These are phyloP conservation scores for Pycnonotus jocosus DNA, from an alignment of 2,113 vertebrate species.

Conservation along the genomic window DNA sequence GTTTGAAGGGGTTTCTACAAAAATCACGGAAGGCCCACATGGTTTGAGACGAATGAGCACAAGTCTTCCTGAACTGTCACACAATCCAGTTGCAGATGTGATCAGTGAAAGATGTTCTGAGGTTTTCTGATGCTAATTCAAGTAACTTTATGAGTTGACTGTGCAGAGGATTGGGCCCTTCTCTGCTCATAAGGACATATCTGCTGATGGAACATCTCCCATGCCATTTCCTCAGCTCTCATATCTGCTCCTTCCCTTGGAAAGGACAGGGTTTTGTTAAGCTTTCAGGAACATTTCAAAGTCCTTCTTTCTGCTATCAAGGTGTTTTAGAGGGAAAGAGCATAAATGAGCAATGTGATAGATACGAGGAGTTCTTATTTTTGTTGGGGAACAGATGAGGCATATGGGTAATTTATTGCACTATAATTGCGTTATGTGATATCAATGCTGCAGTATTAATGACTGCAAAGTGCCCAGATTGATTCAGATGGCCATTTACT, in stretches of 20 bases:
- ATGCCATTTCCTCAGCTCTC: not conserved
- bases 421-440: conserved; percentile 53
- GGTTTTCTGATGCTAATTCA: not conserved
- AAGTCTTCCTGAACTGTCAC: not conserved
- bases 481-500: conserved; percentile 65
- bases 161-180: not conserved
- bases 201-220: not conserved
- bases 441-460: conserved; percentile 68
- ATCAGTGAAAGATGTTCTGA: not conserved
- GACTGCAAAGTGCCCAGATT: conserved; percentile 64
- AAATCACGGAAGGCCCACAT: not conserved
- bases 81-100: not conserved
- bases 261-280: not conserved
- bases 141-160: not conserved
- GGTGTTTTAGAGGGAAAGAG: conserved; percentile 30
- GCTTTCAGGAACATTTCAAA: not conserved
- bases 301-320: not conserved
- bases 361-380: conserved; percentile 22
- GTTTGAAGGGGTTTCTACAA: not conserved
- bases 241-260: not conserved
- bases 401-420: conserved; percentile 51
- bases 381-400: conserved; percentile 32
- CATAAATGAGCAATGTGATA: conserved; percentile 12
- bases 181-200: rapidly evolving
- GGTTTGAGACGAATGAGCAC: not conserved